Evolutionary conservation across 2,888 invertebrate genomes (phyloP), one percentile per base, ranked within the genome.

Genomic region (Papilio protenor): DNA sequence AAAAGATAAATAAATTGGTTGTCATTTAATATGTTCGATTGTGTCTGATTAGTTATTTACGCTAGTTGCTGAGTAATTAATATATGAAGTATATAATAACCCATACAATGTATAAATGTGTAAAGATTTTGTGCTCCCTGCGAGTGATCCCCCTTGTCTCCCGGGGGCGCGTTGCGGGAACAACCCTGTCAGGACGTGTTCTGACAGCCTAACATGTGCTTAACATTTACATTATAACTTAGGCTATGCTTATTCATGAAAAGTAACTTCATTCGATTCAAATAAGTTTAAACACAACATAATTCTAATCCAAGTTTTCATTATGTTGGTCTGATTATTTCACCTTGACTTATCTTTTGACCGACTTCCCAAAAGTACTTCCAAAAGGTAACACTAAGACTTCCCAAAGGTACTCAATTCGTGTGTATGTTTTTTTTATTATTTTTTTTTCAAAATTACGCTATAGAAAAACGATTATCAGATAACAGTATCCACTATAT

Each of bases 141-240:
- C 64, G 11, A 66, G 40, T 40, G 40, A 40, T 66, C 40, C n/a
- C 33, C 11, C 66, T 45, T n/a, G 40, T n/a, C 66, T 11, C 64
- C 40, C n/a, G n/a, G 11, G n/a, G 66, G 16, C 66, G 45, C 21
- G 66, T 66, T 45, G 16, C 66, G 27, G n/a, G 45, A 14, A 66
- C 66, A 64, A 18, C 40, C 64, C 40, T 66, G 66, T 66, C 45
- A 66, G 66, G 40, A 66, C 40, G 40, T 66, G 66, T 45, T 64
- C 40, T 66, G 45, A 45, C 66, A 66, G 1, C 66, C 40, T 45
- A 11, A 66, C 45, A n/a, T 66, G 66, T 45, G 66, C 40, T 64
- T 64, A 64, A 64, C 21, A 66, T 66, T 45, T 66, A 45, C 14
- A 45, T 18, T 40, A 64, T 45, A 45, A 66, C 2, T 66, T 66